These are phyloP conservation scores for Sphenopsis melanotis DNA, from an alignment of 2,797 vertebrate genomes.

Conservation along the genomic window DNA sequence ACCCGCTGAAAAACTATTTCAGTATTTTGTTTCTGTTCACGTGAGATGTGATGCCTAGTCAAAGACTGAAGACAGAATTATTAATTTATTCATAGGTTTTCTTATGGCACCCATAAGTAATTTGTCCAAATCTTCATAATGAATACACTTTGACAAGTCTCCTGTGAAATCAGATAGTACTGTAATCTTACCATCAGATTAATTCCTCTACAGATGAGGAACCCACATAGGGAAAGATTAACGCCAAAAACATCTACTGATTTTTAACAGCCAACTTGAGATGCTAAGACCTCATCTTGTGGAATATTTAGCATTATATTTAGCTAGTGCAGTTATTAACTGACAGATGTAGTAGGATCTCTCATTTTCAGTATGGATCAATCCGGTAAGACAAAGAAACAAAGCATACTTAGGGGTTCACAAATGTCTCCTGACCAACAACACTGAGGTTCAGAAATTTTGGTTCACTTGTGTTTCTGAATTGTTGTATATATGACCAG, in stretches of 20 bases:
- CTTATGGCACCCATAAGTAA: neutral
- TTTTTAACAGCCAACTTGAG: neutral
- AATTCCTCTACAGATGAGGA: neutral
- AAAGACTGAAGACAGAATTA: neutral
- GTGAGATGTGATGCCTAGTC: neutral
- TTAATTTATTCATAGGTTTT: neutral
- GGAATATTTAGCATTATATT: neutral
- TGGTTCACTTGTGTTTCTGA: neutral
- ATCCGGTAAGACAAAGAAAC: neutral
- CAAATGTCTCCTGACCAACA: neutral
- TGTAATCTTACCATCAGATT: neutral
- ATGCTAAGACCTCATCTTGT: neutral
- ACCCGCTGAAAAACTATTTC: neutral
- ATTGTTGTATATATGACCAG: neutral
- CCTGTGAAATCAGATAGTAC: neutral
- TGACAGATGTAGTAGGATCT: neutral
- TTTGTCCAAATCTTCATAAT: neutral
- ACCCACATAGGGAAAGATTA: neutral
- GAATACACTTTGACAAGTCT: neutral
- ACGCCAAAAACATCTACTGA: neutral
- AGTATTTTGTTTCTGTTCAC: neutral
- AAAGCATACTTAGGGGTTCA: neutral
- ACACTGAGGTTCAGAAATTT: neutral
- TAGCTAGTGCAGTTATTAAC: neutral
- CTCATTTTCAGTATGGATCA: neutral